Evolutionary conservation across 37 sponge, comb jelly and placozoan genomes (phyloP).

Genomic region (Halisarca cf. caerulea): DNA sequence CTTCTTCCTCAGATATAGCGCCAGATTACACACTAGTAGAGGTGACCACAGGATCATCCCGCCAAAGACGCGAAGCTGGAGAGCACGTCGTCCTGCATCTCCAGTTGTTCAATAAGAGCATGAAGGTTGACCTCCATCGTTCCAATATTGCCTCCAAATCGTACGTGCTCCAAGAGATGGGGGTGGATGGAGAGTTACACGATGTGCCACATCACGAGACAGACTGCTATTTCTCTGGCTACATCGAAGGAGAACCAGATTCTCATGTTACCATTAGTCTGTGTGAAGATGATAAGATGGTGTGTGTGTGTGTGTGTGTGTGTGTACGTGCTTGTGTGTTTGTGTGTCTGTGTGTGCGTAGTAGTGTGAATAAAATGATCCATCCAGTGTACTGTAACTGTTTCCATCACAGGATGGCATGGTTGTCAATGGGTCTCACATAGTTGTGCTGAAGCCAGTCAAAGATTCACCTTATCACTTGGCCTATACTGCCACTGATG

Average conservation of each 20-base stretch:
- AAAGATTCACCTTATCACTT: background rate
- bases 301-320: constrained; percentile 38
- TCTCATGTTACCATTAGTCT: background rate
- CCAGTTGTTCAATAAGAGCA: background rate
- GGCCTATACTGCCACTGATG: background rate
- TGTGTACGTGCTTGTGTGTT: background rate
- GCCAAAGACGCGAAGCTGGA: constrained; percentile 1
- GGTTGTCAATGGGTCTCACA: background rate
- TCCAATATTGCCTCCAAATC: background rate
- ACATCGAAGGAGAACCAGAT: background rate
- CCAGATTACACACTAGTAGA: background rate
- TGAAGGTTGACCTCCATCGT: background rate
- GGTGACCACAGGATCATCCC: background rate
- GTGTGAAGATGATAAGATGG: constrained; percentile 36
- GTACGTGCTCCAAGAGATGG: constrained; percentile 8
- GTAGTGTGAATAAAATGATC: background rate
- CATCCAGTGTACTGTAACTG: no score
- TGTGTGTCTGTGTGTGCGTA: constrained; percentile 5
- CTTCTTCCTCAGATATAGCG: background rate
- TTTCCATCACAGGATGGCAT: constrained; percentile 3
- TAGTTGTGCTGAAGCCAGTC: constrained; percentile 10
- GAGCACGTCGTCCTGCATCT: background rate
- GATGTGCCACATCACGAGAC: background rate
- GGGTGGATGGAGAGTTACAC: background rate
- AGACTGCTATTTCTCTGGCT: background rate